A percentile compares a stretch with the other conserved stretches of the same genome.
Evolutionary conservation across 2,888 invertebrate genomes (phyloP).

Genomic region (Hermodice carunculata): DNA sequence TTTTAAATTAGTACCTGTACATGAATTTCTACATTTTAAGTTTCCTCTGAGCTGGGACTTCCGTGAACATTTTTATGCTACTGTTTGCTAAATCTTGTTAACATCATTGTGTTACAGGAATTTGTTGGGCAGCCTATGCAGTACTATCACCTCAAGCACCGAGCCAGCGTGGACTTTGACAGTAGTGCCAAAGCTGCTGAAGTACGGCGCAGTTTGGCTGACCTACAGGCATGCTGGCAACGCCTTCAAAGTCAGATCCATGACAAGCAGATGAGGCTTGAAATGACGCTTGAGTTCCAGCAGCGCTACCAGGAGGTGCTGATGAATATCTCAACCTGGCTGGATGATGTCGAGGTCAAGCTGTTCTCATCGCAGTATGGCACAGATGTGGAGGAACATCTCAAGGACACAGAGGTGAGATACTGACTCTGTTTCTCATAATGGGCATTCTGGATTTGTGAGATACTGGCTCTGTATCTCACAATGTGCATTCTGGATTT

Average conservation of each 20-base stretch:
- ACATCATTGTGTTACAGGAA: conserved; percentile 13
- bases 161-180: not conserved
- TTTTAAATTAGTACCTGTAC: too few relatives aligned
- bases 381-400: conserved; percentile 50
- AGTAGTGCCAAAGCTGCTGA: conserved; percentile 44
- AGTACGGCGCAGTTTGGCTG: conserved; percentile 30
- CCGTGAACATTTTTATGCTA: too few relatives aligned
- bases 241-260: conserved; percentile 26
- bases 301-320: conserved; percentile 60
- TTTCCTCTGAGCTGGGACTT: too few relatives aligned
- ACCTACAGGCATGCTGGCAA: conserved; percentile 32
- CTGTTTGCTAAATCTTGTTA: too few relatives aligned
- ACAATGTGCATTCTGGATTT: too few relatives aligned
- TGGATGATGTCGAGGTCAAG: conserved; percentile 59
- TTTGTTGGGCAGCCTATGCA: conserved; percentile 18
- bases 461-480: too few relatives aligned
- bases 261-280: conserved; percentile 46
- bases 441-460: too few relatives aligned
- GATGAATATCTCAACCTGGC: conserved; percentile 56
- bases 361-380: conserved; percentile 48
- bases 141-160: not conserved
- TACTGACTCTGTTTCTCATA: not conserved
- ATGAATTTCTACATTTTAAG: too few relatives aligned
- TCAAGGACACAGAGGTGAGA: conserved; percentile 60
- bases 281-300: conserved; percentile 56